Conservation (phyloP, 2,113 vertebrate genomes). For the Cyanoderma ruficeps region DNA sequence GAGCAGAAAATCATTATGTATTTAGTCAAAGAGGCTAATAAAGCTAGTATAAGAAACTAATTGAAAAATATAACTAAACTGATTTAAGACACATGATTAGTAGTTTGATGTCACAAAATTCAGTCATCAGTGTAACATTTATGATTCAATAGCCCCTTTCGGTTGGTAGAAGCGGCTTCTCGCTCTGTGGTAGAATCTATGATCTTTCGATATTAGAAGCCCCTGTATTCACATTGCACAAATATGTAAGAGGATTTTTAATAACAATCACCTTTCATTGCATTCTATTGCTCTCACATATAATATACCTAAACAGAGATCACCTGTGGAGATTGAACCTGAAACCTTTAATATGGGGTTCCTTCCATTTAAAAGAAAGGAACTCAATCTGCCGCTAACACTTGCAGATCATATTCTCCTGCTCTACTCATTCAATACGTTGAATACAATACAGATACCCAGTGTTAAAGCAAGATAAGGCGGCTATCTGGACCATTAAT, state of each 20-base stretch:
- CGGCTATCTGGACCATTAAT: not conserved
- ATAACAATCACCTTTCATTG: conserved; percentile 1
- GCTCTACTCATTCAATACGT: not conserved
- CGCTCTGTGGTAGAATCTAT: not conserved
- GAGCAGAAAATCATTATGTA: not conserved
- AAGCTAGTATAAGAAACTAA: not conserved
- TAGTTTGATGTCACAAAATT: conserved; percentile 4
- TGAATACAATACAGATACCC: not conserved
- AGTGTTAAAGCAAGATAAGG: not conserved
- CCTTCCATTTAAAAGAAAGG: not conserved
- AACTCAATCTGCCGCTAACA: not conserved
- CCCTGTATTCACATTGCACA: not conserved
- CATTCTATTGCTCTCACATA: not conserved
- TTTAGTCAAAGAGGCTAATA: not conserved
- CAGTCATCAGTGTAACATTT: not conserved
- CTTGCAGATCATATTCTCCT: not conserved
- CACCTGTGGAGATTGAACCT: conserved; percentile 18
- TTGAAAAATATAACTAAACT: not conserved
- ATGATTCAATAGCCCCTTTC: not conserved
- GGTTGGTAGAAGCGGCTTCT: not conserved
- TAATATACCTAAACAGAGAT: not conserved
- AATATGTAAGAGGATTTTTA: conserved; percentile 2
- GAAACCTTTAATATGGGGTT: not conserved
- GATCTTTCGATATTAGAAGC: not conserved
- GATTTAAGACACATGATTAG: not conserved